phyloP scores from a whole-genome alignment of 2,888 invertebrate species.

The Crossocerus cetratus region DNA sequence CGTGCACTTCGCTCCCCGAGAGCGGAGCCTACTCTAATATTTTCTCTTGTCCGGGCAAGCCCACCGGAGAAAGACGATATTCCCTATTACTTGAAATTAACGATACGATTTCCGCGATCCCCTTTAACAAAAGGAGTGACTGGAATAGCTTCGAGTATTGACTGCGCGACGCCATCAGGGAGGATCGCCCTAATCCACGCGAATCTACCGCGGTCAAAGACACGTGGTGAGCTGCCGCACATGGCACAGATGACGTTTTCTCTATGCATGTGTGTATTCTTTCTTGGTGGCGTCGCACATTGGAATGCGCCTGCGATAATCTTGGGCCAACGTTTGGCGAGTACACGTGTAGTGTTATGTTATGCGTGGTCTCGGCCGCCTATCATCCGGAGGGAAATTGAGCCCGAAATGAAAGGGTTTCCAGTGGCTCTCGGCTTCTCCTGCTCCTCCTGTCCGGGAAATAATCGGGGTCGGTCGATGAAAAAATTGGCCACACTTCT shows the following conservation, averaged over 20 bases:
- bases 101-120: no score
- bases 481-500: not conserved
- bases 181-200: no score
- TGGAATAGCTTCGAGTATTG: no score
- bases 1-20: no score
- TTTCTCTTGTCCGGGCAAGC: no score
- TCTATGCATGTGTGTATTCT: not conserved
- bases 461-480: not conserved
- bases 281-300: constrained; percentile 26
- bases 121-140: no score
- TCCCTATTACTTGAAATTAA: no score
- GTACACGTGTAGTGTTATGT: constrained; percentile 17
- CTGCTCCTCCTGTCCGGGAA: not conserved
- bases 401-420: constrained; percentile 4
- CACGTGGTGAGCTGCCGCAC: no score
- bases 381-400: not conserved
- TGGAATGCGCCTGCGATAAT: constrained; percentile 36
- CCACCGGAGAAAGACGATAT: no score
- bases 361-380: constrained; percentile 15
- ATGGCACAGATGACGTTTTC: not conserved
- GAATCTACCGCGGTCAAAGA: no score
- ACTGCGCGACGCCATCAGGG: no score
- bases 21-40: no score
- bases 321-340: constrained; percentile 42
- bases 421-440: not conserved